phyloP scores from a whole-genome alignment of 2,113 vertebrate genomes.

The Heterotilapia buettikoferi region DNA sequence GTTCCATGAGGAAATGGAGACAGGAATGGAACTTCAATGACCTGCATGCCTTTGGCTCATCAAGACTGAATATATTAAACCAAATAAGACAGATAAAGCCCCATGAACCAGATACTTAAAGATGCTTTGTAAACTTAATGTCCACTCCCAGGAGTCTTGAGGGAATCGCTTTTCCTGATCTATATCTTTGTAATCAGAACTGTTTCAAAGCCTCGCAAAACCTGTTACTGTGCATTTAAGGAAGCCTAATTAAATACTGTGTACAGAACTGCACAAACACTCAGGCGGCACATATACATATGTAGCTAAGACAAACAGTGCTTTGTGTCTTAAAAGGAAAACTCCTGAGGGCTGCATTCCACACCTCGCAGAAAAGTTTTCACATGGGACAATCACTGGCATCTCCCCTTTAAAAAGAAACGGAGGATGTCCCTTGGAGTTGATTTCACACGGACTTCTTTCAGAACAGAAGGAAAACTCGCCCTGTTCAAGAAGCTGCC shows the following conservation, averaged over 20 bases:
- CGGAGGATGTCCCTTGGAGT: constrained; percentile 40
- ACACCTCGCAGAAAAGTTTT: constrained; percentile 41
- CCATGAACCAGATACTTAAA: constrained; percentile 48
- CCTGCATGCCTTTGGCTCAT: constrained; percentile 54
- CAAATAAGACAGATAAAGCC: constrained; percentile 43
- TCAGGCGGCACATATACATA: background rate
- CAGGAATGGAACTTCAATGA: constrained; percentile 65
- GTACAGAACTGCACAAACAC: background rate
- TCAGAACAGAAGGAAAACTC: constrained; percentile 52
- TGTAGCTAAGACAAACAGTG: constrained; percentile 19
- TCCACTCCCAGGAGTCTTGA: constrained; percentile 33
- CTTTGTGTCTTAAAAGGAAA: constrained; percentile 21
- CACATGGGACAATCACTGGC: constrained; percentile 50
- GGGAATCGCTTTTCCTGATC: background rate
- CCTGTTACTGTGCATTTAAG: background rate
- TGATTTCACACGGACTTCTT: constrained; percentile 64
- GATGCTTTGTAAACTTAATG: constrained; percentile 52
- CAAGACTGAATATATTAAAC: constrained; percentile 59
- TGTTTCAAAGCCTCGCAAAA: constrained; percentile 12
- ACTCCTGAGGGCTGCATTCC: constrained; percentile 10
- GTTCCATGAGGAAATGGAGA: constrained; percentile 52
- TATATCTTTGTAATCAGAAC: constrained; percentile 20
- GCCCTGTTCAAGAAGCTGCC: constrained; percentile 63
- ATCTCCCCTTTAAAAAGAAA: constrained; percentile 8
- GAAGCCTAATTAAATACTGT: constrained; percentile 15